Base-by-base conservation (phyloP, 2,888 invertebrate genomes). In the Cheilosia vulpina region DNA sequence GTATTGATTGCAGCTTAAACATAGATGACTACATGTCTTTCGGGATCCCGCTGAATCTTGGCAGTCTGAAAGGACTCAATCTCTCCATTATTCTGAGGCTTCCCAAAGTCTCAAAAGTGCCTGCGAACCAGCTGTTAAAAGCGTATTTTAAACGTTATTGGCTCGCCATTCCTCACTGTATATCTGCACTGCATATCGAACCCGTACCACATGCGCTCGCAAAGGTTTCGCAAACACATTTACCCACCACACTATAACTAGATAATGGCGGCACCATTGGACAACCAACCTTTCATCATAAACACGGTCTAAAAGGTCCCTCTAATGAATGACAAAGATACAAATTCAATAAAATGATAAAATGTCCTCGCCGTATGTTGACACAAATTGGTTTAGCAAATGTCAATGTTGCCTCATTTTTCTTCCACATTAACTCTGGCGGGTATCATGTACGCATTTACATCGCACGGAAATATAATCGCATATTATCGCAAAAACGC, bases 391-490 rank as follows among this genome's bases (percentile, higher is more conserved):
- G 50, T 66, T 66, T 66, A 66, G 34, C 63, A 45, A 50, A 41
- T 24, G 65, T 57, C 65, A 19, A n/a, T 63, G 11, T 53, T 27
- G 7, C 52, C 43, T 4, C 27, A 11, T 24, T 34, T n/a, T 55
- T 13, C 57, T 34, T 17, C 34, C 47, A 31, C 50, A 52, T 60
- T 52, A 47, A n/a, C 65, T 57, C 13, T 34, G 4, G 27, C 45
- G 11, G 53, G 41, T 19, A 41, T 52, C 43, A 43, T 41, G n/a
- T 45, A 34, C 53, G 45, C 55, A 60, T 62, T 58, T 50, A 60
- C 45, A 66, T 78, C 53, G 52, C 50, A 76, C 65, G 58, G 69
- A 72, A 71, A 82, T 66, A 78, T 82, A 66, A 82, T 82, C 78
- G 63, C 66, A 77, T 71, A 82, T 83, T 78, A 62, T 73, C 41